Evolutionary conservation across 2,888 invertebrate genomes (phyloP), one percentile per base, ranked within the genome.

Genomic region (Yponomeuta evonymella): DNA sequence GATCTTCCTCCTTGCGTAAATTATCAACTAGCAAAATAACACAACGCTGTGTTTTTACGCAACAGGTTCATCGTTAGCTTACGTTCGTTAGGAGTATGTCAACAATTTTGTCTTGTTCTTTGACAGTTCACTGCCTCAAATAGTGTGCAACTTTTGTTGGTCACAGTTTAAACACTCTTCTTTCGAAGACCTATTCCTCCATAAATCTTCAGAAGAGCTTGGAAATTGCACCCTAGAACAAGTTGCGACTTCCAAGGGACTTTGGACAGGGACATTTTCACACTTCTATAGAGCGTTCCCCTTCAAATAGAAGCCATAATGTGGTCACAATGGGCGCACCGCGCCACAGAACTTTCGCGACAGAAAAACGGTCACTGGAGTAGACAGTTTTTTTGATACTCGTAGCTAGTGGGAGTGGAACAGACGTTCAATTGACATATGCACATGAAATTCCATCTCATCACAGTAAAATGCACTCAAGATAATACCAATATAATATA

Each of bases 301-400:
- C 81, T 80, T 79, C 76, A 78, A 77, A 76, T 77, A 73, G 76
- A 79, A 75, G 80, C 79, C 78, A 79, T 79, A 76, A 73, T 77
- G 79, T 75, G 80, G 81, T 75, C 78, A 83, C 83, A 84, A 84
- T 81, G 79, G 80, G 77, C 76, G 78, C 79, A 79, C 77, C 15
- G 15, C 51, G 51, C 15, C 3, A 12, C 51, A 58, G 43, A 43
- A 58, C 15, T 15, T 1, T 15, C 8, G 15, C 15, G 15, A 8
- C 51, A 58, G 51, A 58, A 58, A 15, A 12, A 58, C 51, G 51
- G 15, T 43, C 9, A 5, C 43, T 43, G 43, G 43, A 2, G 36
- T 36, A 5, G 0, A 36, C 43, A 43, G 43, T 43, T 8, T 43
- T 43, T 23, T 23, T 23, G 23, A 23, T 23, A 23, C 23, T 23